These are phyloP conservation scores for Sebastiscus albofasciatus DNA, from an alignment of 2,797 vertebrate species.

Conservation along the genomic window DNA sequence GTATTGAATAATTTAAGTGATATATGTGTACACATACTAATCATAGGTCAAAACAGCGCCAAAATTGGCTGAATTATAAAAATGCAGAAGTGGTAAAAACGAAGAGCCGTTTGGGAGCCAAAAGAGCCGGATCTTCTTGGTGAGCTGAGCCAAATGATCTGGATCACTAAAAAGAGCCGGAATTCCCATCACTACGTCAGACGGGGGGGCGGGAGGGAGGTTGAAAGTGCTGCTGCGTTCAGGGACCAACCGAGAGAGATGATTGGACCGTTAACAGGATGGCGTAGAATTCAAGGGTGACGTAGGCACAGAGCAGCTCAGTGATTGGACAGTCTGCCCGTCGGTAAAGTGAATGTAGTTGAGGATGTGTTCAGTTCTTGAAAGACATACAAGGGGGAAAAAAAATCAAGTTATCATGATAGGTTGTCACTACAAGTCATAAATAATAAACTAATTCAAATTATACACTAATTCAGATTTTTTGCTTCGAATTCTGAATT, in stretches of 20 bases:
- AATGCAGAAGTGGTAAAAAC: no score
- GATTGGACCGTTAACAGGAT: slow-evolving; percentile 51
- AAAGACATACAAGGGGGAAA: neutral
- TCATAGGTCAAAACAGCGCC: no score
- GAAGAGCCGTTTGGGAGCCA: no score
- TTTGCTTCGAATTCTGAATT: neutral
- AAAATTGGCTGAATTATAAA: no score
- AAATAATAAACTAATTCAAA: neutral
- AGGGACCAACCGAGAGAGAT: neutral
- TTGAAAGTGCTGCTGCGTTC: neutral
- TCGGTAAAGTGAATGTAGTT: slow-evolving; percentile 3
- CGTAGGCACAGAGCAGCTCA: neutral
- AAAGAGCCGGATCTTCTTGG: no score
- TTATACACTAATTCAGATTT: neutral
- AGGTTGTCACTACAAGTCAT: neutral
- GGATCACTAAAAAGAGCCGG: no score
- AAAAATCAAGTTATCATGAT: neutral
- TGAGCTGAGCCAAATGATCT: no score
- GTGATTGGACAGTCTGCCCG: slow-evolving; percentile 49
- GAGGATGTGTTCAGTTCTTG: neutral
- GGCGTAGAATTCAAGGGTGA: neutral
- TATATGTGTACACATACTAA: no score
- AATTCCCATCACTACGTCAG: no score
- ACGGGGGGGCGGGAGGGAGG: no score
- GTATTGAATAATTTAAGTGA: no score